phyloP scores from a whole-genome alignment of 2,113 vertebrate species.

The Dendropsophus ebraccatus region DNA sequence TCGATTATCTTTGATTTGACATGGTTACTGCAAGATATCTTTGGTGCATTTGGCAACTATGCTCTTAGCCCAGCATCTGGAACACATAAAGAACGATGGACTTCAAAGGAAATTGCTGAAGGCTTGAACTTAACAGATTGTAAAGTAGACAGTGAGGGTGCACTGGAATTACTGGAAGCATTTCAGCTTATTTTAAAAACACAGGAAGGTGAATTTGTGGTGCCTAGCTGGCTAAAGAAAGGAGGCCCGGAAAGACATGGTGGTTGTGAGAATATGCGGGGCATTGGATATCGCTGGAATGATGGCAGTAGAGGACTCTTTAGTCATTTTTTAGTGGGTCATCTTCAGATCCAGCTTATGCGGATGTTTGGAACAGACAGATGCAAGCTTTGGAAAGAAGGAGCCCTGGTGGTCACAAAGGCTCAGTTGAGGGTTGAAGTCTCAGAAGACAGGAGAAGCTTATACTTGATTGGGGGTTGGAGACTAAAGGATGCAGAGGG shows the following conservation, averaged over 20 bases:
- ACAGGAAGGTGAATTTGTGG: constrained; percentile 35
- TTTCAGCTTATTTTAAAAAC: constrained; percentile 46
- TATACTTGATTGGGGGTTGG: constrained; percentile 51
- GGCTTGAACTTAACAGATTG: constrained; percentile 19
- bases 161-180: constrained; percentile 43
- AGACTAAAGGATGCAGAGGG: constrained; percentile 13
- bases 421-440: constrained; percentile 38
- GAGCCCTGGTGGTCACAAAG: constrained; percentile 31
- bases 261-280: constrained; percentile 17
- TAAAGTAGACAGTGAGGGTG: background rate
- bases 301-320: constrained; percentile 35
- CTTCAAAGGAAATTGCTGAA: constrained; percentile 10
- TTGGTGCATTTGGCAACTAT: constrained; percentile 51
- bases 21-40: constrained; percentile 55
- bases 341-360: constrained; percentile 50
- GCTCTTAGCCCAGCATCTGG: constrained; percentile 38
- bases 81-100: constrained; percentile 27
- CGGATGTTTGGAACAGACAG: constrained; percentile 15
- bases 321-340: constrained; percentile 45
- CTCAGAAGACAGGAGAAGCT: constrained; percentile 3
- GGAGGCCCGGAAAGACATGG: background rate
- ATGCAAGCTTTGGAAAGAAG: constrained; percentile 47
- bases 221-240: constrained; percentile 51
- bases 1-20: constrained; percentile 50
- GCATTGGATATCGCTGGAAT: constrained; percentile 45